Evolutionary conservation across 2,797 vertebrate genomes (phyloP), one percentile per base, ranked within the genome.

Genomic region (Hydrolagus colliei): DNA sequence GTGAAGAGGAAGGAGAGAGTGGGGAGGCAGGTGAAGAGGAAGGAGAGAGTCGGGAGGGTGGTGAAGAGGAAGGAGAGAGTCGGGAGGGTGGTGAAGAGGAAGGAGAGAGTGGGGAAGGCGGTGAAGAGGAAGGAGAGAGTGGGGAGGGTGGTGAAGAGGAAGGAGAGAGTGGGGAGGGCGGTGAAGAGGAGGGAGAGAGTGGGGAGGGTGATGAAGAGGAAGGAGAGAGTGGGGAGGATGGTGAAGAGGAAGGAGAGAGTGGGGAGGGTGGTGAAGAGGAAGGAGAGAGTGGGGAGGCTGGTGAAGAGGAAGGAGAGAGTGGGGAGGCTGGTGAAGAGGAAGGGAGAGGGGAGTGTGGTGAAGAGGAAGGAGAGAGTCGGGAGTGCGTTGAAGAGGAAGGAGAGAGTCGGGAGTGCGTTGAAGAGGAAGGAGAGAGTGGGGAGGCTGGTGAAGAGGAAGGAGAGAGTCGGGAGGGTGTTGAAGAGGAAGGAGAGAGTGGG

Each of bases 111-210:
- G 74, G 16, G 16, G 68, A 3, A 22, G 59, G 2, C 0, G 13
- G 0, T 4, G 68, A 4, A 2, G 61, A 0, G 0, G 87, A 67
- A 2, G 67, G 35, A 3, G 63, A 18, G 10, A 72, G 0, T 75
- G 87, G 0, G 11, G 0, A 16, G 86, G n/a, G n/a, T n/a, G 22
- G 2, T 0, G 18, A 0, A 0, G 77, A 0, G 0, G 13, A 0
- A n/a, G n/a, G n/a, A 0, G n/a, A 9, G 0, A 80, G 0, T 0
- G 52, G 6, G 0, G 79, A 80, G 0, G n/a, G n/a, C n/a, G n/a
- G n/a, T n/a, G 73, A 5, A 0, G 73, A 68, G 13, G 74, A 0
- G 72, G 14, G 2, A 4, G n/a, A 22, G 2, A 1, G 13, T 4
- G 0, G 8, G 8, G 0, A 65, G 16, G 0, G 20, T 0, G 77